Evolutionary conservation across 2,888 invertebrate species (phyloP).

Genomic region (Argyra leucocephala): DNA sequence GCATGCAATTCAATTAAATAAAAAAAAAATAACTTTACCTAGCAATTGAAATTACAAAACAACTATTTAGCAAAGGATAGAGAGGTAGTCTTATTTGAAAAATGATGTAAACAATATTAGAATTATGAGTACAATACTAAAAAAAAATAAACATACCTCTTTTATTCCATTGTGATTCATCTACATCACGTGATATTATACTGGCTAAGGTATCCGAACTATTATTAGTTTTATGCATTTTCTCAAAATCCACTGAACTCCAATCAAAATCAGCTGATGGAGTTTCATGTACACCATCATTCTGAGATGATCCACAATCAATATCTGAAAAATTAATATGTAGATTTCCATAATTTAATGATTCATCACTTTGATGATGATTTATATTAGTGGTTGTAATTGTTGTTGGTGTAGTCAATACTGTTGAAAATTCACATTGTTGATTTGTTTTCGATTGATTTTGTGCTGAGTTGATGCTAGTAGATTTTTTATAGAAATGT

Average conservation of each 20-base stretch:
- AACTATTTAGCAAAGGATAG: too few relatives aligned
- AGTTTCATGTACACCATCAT: neutral
- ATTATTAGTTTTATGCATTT: neutral
- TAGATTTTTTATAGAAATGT: slow-evolving; percentile 36
- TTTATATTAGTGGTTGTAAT: neutral
- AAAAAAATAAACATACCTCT: neutral
- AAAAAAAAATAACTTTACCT: too few relatives aligned
- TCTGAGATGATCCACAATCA: slow-evolving; percentile 9
- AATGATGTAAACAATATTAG: too few relatives aligned
- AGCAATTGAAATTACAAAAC: too few relatives aligned
- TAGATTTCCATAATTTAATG: neutral
- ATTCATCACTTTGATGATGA: slow-evolving; percentile 10
- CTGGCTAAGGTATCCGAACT: neutral
- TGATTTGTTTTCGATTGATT: neutral
- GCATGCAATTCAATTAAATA: too few relatives aligned
- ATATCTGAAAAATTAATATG: slow-evolving; percentile 11
- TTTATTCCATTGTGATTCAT: neutral
- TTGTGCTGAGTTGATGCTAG: slow-evolving; percentile 25
- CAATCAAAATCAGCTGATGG: slow-evolving; percentile 9
- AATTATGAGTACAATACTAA: too few relatives aligned
- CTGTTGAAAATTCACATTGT: neutral
- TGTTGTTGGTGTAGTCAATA: neutral
- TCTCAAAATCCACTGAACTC: neutral
- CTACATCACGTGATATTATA: neutral
- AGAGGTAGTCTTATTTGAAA: too few relatives aligned